Evolutionary conservation across 1,140 invertebrate species (phyloP), one percentile per base, ranked within the genome.

Genomic region (Augochlora pura): DNA sequence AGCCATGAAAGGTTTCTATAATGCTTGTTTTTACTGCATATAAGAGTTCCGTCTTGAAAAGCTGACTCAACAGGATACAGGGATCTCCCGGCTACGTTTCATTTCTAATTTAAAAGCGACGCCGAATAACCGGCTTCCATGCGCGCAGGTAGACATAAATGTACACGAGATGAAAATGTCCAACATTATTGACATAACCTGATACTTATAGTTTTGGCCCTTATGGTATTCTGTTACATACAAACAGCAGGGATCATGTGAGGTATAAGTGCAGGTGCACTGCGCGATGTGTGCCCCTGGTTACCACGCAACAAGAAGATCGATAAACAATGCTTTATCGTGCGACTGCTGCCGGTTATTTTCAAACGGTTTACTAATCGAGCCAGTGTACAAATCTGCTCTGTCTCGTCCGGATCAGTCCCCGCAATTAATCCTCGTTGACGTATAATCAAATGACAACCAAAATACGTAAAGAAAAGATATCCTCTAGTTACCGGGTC

Each of bases 401-500:
- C 25, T 9, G 5, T 54, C 23, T 32, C 21, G 2, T 27, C 32
- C 21, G 1, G 14, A 25, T 62, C 23, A n/a, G 10, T 46, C 10
- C 18, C 14, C 9, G 32, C 12, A 63, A 32, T 5, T 38, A 14
- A 46, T 62, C 16, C 54, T 23, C 23, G 5, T 67, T 27, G 21
- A 63, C 0, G 18, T 4, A n/a, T 10, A 64, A 52, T 38, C 73
- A 70, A 66, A 68, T 86, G 71, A 46, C 70, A 5, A 16, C 32
- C 12, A 73, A 66, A 14, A 74, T 54, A 66, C 88, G 78, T 81
- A 91, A 83, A 80, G 73, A 70, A 57, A 91, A 88, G 82, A 92
- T 90, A 88, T 92, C 93, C 0, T 93, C 90, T 6, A 91, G 88
- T 62, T 94, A 94, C 77, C 90, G 90, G 16, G 90, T 94, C 32